phyloP scores from a whole-genome alignment of 1,140 invertebrate species.

The Anagrus nilaparvatae region DNA sequence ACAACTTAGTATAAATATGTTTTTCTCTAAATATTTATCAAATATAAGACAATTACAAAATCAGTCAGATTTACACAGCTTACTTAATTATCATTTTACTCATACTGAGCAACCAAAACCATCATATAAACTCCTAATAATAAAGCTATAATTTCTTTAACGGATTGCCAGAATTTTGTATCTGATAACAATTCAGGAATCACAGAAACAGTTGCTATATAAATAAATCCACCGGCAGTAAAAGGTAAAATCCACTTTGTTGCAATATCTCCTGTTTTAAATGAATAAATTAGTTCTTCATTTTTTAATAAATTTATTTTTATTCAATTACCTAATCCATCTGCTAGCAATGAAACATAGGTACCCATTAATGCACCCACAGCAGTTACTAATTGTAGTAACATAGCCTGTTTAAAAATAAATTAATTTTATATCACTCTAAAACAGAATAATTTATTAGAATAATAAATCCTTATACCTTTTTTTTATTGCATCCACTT shows the following conservation, averaged over 20 bases:
- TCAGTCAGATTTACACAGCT: not conserved
- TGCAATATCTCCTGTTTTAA: conserved; percentile 53
- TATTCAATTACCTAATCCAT: conserved; percentile 51
- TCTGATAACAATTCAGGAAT: conserved; percentile 88
- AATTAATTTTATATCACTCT: not conserved
- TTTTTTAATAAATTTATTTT: conserved; percentile 4
- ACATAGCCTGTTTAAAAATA: conserved; percentile 60
- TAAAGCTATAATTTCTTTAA: conserved; percentile 77
- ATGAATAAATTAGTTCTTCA: conserved; percentile 20
- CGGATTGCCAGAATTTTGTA: conserved; percentile 72
- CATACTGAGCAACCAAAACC: conserved; percentile 80
- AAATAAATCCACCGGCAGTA: conserved; percentile 96
- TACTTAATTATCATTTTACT: conserved; percentile 44
- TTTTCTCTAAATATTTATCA: not conserved
- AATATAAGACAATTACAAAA: not conserved
- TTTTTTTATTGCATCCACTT: conserved; percentile 79
- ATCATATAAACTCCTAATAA: conserved; percentile 84
- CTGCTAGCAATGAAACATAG: conserved; percentile 69
- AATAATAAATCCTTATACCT: conserved; percentile 51
- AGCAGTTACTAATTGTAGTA: conserved; percentile 85
- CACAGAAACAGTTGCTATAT: conserved; percentile 93
- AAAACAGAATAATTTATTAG: not conserved
- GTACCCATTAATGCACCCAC: conserved; percentile 89
- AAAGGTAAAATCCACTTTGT: conserved; percentile 86
- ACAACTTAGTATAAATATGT: not conserved